Evolutionary conservation across 2,113 vertebrate genomes (phyloP).

Genomic region (Oriolus oriolus): DNA sequence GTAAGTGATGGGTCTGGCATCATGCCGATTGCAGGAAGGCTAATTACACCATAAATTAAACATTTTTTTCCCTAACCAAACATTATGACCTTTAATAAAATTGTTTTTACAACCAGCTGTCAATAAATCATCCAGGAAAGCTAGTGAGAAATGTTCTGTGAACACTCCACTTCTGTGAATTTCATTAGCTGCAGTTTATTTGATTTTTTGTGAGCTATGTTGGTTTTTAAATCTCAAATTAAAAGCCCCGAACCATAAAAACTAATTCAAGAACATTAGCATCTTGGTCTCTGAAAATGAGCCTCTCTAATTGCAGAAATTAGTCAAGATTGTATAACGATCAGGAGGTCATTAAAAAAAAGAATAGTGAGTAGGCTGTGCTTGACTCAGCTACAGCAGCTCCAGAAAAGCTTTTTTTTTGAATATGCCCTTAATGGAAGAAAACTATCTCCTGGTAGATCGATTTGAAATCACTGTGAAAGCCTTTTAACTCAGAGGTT

Average conservation of each 20-base stretch:
- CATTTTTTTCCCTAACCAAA: slow-evolving; percentile 64
- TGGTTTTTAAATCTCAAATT: slow-evolving; percentile 80
- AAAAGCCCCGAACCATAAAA: slow-evolving; percentile 77
- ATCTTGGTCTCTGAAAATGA: slow-evolving; percentile 69
- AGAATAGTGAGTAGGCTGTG: background rate
- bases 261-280: slow-evolving; percentile 73
- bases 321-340: slow-evolving; percentile 71
- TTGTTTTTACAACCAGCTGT: slow-evolving; percentile 85
- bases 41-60: slow-evolving; percentile 86
- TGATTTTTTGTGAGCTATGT: slow-evolving; percentile 73
- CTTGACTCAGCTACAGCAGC: background rate
- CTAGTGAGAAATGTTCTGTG: slow-evolving; percentile 72
- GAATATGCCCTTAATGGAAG: background rate
- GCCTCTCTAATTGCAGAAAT: slow-evolving; percentile 73
- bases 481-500: background rate
- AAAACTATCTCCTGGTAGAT: background rate
- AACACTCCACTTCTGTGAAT: slow-evolving; percentile 75
- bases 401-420: background rate
- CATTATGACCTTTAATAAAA: slow-evolving; percentile 84
- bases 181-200: slow-evolving; percentile 81
- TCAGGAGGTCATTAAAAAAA: slow-evolving; percentile 68
- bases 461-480: background rate
- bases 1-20: slow-evolving; percentile 72
- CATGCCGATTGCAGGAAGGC: slow-evolving; percentile 76
- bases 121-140: slow-evolving; percentile 80